Conservation (phyloP, 2,888 invertebrate genomes). For the Eristalis intricaria region DNA sequence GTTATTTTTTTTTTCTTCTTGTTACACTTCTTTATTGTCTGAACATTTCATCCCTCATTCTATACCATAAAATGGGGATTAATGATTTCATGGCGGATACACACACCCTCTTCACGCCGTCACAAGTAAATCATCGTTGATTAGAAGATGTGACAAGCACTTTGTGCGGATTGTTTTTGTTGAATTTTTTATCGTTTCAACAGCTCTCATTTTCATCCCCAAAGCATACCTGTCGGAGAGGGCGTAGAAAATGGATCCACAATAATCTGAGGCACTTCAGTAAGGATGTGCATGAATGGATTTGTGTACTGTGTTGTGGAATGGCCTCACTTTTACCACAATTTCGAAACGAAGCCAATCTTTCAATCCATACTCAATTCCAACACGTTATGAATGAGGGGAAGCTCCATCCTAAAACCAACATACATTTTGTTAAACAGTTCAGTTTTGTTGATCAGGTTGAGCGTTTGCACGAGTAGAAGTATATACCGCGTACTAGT, state of each 20-base stretch:
- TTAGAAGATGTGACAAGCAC: constrained; percentile 52
- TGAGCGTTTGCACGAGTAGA: background rate
- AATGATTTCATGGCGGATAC: constrained; percentile 15
- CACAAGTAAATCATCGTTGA: constrained; percentile 57
- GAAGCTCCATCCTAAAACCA: constrained; percentile 22
- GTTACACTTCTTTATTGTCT: background rate
- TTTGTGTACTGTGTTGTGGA: background rate
- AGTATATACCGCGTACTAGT: constrained; percentile 2
- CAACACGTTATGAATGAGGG: constrained; percentile 21
- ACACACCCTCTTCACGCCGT: constrained; percentile 41
- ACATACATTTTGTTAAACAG: constrained; percentile 61
- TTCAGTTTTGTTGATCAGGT: constrained; percentile 27
- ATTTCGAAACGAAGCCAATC: constrained; percentile 43
- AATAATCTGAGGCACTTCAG: no score
- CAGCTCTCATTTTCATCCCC: background rate
- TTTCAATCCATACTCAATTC: constrained; percentile 40
- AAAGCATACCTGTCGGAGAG: background rate
- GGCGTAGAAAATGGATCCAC: no score
- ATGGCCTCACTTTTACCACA: background rate
- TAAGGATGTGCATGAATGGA: no score
- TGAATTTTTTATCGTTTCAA: constrained; percentile 17
- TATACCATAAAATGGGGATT: constrained; percentile 33
- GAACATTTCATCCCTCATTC: background rate
- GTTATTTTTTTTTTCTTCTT: background rate
- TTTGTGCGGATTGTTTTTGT: constrained; percentile 27